Conservation (phyloP, 2,888 invertebrate genomes). For the Cryptus viduatorius region DNA sequence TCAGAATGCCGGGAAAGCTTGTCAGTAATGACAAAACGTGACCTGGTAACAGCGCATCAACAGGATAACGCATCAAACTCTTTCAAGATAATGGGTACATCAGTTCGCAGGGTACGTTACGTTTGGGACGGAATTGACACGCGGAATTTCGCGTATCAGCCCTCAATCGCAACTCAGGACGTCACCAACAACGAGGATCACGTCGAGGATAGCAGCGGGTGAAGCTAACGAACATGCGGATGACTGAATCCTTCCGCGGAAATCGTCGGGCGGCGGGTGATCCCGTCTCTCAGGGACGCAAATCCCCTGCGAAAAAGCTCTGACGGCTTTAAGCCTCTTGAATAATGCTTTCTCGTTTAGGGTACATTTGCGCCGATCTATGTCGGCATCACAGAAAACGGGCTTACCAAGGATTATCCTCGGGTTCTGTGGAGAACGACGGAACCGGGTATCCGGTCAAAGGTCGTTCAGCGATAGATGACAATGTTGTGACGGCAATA, state of each 20-base stretch:
- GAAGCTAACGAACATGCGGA: neutral
- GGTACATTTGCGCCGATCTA: neutral
- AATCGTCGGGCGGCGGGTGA: neutral
- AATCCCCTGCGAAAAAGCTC: constrained; percentile 17
- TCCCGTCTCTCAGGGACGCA: neutral
- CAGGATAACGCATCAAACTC: too few relatives aligned
- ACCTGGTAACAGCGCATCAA: neutral
- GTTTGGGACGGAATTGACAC: too few relatives aligned
- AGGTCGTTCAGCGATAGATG: neutral
- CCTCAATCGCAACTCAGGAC: too few relatives aligned
- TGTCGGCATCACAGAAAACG: neutral
- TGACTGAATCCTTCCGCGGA: neutral
- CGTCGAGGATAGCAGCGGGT: neutral
- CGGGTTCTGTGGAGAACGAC: neutral
- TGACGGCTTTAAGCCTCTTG: constrained; percentile 19
- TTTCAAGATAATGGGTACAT: too few relatives aligned
- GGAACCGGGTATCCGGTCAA: constrained; percentile 3
- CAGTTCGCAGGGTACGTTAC: too few relatives aligned
- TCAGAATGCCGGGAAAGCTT: neutral
- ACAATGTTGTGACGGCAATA: neutral
- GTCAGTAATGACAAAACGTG: neutral
- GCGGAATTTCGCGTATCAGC: too few relatives aligned
- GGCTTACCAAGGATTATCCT: neutral
- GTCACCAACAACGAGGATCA: too few relatives aligned
- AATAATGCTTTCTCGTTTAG: constrained; percentile 19